These are phyloP conservation scores for Leuciscus waleckii DNA, from an alignment of 2,797 vertebrate genomes.

Conservation along the genomic window DNA sequence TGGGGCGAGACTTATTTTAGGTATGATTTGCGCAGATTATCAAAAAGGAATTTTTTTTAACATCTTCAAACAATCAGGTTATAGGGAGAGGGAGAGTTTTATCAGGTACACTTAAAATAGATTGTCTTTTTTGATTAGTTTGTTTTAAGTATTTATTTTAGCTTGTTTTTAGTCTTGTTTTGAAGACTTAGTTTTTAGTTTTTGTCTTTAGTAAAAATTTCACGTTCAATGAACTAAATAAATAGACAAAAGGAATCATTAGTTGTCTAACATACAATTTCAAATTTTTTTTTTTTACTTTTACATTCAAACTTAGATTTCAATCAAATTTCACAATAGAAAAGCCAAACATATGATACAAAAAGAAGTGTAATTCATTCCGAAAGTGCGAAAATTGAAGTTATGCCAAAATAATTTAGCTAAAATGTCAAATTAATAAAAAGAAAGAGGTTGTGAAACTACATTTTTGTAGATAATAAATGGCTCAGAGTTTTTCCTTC, in stretches of 20 bases:
- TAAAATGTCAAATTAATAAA: background rate
- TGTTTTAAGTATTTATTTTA: conserved; percentile 22
- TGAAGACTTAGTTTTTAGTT: too few relatives aligned
- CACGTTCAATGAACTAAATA: background rate
- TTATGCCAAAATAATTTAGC: background rate
- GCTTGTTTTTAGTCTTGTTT: background rate
- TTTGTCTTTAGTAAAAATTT: background rate
- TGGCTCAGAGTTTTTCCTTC: background rate
- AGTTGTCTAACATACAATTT: background rate
- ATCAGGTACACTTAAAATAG: conserved; percentile 20
- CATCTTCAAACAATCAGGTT: background rate
- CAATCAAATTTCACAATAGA: background rate
- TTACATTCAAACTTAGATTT: background rate
- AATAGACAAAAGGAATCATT: background rate
- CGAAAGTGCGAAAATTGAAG: background rate
- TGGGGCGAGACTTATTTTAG: background rate
- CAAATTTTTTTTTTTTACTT: background rate
- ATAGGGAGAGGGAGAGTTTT: background rate
- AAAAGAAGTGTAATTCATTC: background rate
- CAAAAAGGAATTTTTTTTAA: background rate
- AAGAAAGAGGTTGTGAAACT: background rate
- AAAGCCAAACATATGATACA: background rate
- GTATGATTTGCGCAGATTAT: background rate
- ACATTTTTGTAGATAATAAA: background rate
- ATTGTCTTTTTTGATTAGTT: background rate